Base-by-base conservation (phyloP, 2,797 vertebrate genomes). In the Catamblyrhynchus diadema region DNA sequence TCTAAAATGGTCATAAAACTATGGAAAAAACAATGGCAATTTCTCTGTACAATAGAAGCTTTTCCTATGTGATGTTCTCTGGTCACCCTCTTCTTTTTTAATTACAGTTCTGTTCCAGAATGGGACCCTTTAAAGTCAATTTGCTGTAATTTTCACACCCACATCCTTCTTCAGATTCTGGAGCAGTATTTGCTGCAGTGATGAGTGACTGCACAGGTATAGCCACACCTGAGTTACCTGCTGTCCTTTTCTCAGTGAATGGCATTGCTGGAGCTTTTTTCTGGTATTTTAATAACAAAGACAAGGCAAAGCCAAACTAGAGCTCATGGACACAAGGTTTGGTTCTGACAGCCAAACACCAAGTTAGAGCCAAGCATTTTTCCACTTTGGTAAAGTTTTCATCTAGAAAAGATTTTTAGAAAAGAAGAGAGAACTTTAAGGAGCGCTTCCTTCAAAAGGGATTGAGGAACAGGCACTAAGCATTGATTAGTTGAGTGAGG, bases 321-420 rank as follows among this genome's bases (percentile, higher is more conserved):
- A 86, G 62, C 51, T 71, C 70, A 33, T 1, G 1, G 42, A 20
- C 5, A 45, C 0, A 0, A 59, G n/a, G 6, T n/a, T 84, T 61
- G 30, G 14, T 69, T 75, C 70, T 62, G 59, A 64, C 21, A 65
- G 17, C 9, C 18, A 41, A 72, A 37, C 21, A 47, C 8, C 25
- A 53, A 32, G 13, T n/a, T 39, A n/a, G n/a, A 72, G 24, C 17
- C 47, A 65, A 80, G 44, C 11, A 35, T 51, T 79, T 79, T 71
- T 39, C 78, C 32, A 77, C 41, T 81, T 70, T 11, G 45, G 15
- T 35, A 12, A 86, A 71, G 67, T 90, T 95, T 87, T 73, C n/a
- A 69, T 37, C 20, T 28, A 64, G 33, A 14, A 50, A 45, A 2
- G 1, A 45, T 47, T 57, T 74, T 73, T 65, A 79, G 66, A 74